phyloP scores from a whole-genome alignment of 2,113 vertebrate genomes.

The Neogale vison region DNA sequence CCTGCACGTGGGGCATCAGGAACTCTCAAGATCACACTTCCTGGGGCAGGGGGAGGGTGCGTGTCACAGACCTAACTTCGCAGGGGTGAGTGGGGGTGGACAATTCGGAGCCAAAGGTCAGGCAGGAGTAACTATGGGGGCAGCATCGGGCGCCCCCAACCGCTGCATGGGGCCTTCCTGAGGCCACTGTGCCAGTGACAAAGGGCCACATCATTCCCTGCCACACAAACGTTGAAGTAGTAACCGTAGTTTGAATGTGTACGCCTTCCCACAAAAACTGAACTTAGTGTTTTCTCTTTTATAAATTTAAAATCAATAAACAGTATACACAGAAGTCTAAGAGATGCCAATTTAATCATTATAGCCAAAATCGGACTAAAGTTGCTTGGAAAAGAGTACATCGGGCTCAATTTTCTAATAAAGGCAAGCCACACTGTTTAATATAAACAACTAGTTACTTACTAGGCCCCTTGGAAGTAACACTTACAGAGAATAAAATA shows the following conservation, averaged over 20 bases:
- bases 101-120: neutral
- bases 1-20: fast-evolving
- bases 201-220: neutral
- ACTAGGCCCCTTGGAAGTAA: neutral
- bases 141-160: fast-evolving
- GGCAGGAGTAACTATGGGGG: neutral
- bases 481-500: neutral
- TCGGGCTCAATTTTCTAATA: neutral
- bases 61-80: fast-evolving
- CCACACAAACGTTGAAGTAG: too few species aligned
- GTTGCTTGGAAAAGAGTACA: neutral
- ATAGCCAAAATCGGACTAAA: too few species aligned
- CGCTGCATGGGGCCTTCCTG: neutral
- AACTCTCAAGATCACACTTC: fast-evolving
- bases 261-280: neutral
- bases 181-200: fast-evolving
- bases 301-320: neutral
- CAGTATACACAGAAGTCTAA: neutral
- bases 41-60: too few species aligned
- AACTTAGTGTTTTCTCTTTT: neutral
- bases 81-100: neutral
- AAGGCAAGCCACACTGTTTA: neutral
- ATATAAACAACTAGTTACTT: too few species aligned
- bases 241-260: neutral
- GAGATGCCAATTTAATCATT: neutral